Conservation (phyloP, 2,888 invertebrate genomes). For the Ophion ventricosus region DNA sequence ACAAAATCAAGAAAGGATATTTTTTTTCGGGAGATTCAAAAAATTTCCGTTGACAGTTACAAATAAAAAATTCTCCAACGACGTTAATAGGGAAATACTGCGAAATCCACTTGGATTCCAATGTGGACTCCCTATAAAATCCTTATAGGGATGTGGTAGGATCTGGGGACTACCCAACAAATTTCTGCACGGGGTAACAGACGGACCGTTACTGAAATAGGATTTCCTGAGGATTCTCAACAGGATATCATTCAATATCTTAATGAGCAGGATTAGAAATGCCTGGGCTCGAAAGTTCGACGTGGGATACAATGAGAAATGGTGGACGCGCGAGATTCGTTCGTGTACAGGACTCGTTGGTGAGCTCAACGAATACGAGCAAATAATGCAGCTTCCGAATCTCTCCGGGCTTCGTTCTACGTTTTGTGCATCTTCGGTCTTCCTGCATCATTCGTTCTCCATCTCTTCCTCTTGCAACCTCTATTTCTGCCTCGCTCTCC, state of each 20-base stretch:
- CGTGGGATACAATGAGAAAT: background rate
- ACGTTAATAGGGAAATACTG: too few species aligned
- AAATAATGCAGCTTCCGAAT: constrained; percentile 26
- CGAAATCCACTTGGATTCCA: too few species aligned
- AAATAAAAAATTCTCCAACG: too few species aligned
- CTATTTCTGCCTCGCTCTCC: background rate
- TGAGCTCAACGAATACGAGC: constrained; percentile 15
- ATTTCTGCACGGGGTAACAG: too few species aligned
- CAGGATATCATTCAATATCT: background rate
- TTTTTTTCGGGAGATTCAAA: too few species aligned
- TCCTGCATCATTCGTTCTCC: background rate
- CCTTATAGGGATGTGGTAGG: too few species aligned
- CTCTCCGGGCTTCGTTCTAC: constrained; percentile 19
- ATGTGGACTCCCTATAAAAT: too few species aligned
- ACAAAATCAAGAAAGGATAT: too few species aligned
- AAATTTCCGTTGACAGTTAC: too few species aligned
- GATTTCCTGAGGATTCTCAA: too few species aligned
- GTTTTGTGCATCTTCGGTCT: constrained; percentile 10
- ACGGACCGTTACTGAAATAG: too few species aligned
- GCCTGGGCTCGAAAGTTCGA: background rate
- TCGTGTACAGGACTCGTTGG: constrained; percentile 9
- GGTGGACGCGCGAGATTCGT: background rate
- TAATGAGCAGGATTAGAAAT: background rate
- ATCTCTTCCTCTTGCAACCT: constrained; percentile 6
- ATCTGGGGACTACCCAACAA: too few species aligned